Base-by-base conservation (phyloP, 1,140 invertebrate genomes). In the Matsumurasca onukii region DNA sequence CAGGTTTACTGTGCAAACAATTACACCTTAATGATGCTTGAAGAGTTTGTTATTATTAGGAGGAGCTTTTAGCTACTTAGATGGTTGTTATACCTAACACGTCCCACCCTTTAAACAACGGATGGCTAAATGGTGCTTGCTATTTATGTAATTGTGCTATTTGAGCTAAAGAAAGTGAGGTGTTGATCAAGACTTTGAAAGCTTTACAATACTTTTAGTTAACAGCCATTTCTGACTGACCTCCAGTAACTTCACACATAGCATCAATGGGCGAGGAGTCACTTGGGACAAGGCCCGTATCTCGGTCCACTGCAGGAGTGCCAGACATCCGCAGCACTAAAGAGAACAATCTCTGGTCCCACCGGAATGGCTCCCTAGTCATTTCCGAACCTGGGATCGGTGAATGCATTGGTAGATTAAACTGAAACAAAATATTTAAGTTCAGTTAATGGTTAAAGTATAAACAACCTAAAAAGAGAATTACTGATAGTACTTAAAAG, bases 161-260 rank as follows among this genome's bases (percentile, higher is more conserved):
- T n/a, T n/a, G n/a, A n/a, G n/a, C n/a, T n/a, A n/a, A n/a, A n/a
- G n/a, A n/a, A n/a, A n/a, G n/a, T n/a, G n/a, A n/a, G n/a, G n/a
- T n/a, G n/a, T n/a, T n/a, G n/a, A n/a, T n/a, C n/a, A n/a, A n/a
- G n/a, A n/a, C n/a, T n/a, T n/a, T n/a, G n/a, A n/a, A n/a, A n/a
- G n/a, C n/a, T n/a, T n/a, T n/a, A n/a, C n/a, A n/a, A n/a, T n/a
- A n/a, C n/a, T n/a, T n/a, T n/a, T n/a, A n/a, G n/a, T n/a, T n/a
- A n/a, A n/a, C n/a, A n/a, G n/a, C n/a, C n/a, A n/a, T n/a, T n/a
- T n/a, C n/a, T 39, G 34, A 5, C 72, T 78, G 80, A 93, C 92
- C 97, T 80, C 97, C 97, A 2, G 97, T 99, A n/a, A 98, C 95
- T 85, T 98, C 96, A 83, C 97, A 99, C 94, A 99, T 98, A 1